Evolutionary conservation across 2,888 invertebrate species (phyloP), one percentile per base, ranked within the genome.

Genomic region (Cryptocephalus moraei): DNA sequence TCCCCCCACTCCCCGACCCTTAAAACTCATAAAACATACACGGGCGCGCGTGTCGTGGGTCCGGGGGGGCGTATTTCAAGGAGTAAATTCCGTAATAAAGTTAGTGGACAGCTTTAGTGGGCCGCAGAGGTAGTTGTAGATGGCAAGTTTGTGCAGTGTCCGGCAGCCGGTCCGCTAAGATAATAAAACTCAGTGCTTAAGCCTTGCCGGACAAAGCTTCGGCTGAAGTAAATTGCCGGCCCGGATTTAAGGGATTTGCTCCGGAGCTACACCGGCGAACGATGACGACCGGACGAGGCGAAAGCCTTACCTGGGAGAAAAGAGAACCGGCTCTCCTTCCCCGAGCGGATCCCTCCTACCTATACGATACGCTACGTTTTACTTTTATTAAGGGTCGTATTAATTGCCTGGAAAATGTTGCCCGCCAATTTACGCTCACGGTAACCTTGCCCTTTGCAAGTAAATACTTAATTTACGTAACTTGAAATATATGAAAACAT

Each of bases 121-220:
- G 52, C 62, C 60, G 52, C 56, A 56, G 62, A 62, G 61, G 57
- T 55, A 47, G 51, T 46, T 44, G 51, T 41, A 41, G 50, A 52
- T 47, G 50, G 54, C 51, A 52, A 54, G 49, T 56, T 55, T 57
- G 58, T 47, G 50, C 52, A 51, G 52, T 52, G 45, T 41, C 48
- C 45, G 41, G 48, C 48, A 36, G 39, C 39, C 45, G 49, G 51
- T 54, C 61, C 60, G 56, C 60, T 58, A 60, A 71, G 68, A 70
- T 70, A 71, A 71, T 71, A 71, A 71, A 71, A 69, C 69, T 70
- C 68, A 69, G 67, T 63, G 63, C 67, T 65, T 69, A 67, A 68
- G 67, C 66, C 64, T 53, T 60, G 61, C 63, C 61, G 66, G 65
- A 68, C 66, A 66, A 65, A 66, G 66, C 64, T 62, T 55, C 55